These are phyloP conservation scores for Cygnus atratus DNA, from an alignment of 2,113 vertebrate species.

Conservation along the genomic window DNA sequence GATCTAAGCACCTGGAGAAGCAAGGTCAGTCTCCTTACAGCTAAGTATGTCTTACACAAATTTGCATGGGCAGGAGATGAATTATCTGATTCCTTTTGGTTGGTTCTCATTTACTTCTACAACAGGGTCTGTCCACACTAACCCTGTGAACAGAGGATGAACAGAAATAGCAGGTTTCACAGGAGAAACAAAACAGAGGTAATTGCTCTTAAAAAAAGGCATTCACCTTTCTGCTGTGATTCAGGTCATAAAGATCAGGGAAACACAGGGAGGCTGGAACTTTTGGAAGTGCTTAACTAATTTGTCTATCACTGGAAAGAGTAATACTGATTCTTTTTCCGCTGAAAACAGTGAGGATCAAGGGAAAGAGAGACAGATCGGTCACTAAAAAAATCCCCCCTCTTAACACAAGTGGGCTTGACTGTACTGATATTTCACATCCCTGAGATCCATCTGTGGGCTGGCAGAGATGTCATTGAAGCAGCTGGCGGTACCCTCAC, in stretches of 20 bases:
- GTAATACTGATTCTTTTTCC: not conserved
- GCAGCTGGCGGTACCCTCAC: not conserved
- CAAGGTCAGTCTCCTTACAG: not conserved
- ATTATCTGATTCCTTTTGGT: not conserved
- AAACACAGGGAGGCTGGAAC: not conserved
- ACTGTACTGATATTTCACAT: not conserved
- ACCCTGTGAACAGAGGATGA: not conserved
- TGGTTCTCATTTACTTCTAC: not conserved
- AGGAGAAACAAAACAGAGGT: too few relatives aligned
- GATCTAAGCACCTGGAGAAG: not conserved
- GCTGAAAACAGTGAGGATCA: not conserved
- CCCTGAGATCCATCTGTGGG: not conserved
- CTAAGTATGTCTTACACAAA: not conserved
- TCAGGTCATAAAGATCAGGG: not conserved
- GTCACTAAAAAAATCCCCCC: not conserved
- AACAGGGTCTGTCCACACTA: too few relatives aligned
- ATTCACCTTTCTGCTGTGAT: not conserved
- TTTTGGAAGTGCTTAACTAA: not conserved
- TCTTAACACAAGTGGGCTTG: not conserved
- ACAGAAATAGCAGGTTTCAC: not conserved
- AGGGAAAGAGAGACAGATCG: not conserved
- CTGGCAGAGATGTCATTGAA: not conserved
- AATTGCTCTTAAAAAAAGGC: not conserved
- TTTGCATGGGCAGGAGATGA: not conserved
- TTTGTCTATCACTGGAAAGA: not conserved